Conservation (phyloP, 2,797 vertebrate species). For the Enteromius thamalakanensis region DNA sequence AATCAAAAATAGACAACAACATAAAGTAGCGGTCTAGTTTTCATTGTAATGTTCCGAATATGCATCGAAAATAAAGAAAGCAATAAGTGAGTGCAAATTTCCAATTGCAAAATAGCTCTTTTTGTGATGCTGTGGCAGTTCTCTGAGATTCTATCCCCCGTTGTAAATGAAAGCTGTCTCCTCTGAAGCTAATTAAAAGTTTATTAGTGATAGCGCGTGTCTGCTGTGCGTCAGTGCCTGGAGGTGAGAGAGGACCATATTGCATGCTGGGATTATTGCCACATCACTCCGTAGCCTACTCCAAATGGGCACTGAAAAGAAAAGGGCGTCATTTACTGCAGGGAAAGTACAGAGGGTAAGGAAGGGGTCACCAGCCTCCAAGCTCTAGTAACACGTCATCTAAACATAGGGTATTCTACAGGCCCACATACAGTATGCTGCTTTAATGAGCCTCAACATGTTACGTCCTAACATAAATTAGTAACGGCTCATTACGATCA, state of each 20-base stretch:
- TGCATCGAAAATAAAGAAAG: slow-evolving; percentile 22
- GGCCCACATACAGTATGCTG: slow-evolving; percentile 9
- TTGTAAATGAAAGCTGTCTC: slow-evolving; percentile 26
- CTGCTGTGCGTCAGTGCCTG: slow-evolving; percentile 37
- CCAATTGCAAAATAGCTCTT: not conserved
- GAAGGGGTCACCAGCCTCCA: slow-evolving; percentile 25
- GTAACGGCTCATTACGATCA: not conserved
- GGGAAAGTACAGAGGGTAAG: slow-evolving; percentile 19
- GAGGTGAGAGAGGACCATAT: slow-evolving; percentile 46
- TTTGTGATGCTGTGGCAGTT: slow-evolving; percentile 8
- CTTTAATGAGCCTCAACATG: slow-evolving; percentile 9
- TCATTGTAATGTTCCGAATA: slow-evolving; percentile 18
- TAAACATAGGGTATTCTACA: slow-evolving; percentile 17
- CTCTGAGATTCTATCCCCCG: slow-evolving; percentile 33
- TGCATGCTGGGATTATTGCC: slow-evolving; percentile 51
- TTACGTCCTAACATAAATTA: not conserved
- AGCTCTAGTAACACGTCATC: slow-evolving; percentile 24
- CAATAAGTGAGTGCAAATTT: slow-evolving; percentile 12
- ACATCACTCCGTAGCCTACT: slow-evolving; percentile 40
- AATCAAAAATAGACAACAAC: slow-evolving; percentile 6
- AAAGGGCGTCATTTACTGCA: slow-evolving; percentile 17
- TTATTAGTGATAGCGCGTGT: slow-evolving; percentile 51
- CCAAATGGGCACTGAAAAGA: slow-evolving; percentile 35
- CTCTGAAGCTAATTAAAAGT: slow-evolving; percentile 57
- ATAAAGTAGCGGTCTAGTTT: not conserved